Evolutionary conservation across 2,888 invertebrate species (phyloP).

Genomic region (Thumatha senex): DNA sequence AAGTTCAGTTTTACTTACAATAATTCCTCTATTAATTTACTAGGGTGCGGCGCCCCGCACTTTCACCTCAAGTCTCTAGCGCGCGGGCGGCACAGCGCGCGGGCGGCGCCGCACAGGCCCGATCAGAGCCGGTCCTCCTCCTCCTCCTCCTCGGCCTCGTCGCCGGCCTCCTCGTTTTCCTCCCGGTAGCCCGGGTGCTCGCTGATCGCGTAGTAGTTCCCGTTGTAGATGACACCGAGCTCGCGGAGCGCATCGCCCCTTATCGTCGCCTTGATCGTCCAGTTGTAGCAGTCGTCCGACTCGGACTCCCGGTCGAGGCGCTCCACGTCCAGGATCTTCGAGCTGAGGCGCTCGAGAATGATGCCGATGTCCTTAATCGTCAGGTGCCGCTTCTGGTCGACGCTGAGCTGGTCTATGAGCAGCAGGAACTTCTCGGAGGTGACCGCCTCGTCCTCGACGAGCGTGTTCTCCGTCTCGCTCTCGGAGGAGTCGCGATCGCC

Average conservation of each 20-base stretch:
- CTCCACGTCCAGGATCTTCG: slow-evolving; percentile 97
- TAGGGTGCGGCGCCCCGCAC: slow-evolving; percentile 62
- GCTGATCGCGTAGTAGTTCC: slow-evolving; percentile 97
- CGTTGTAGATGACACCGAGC: slow-evolving; percentile 96
- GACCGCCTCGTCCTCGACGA: slow-evolving; percentile 95
- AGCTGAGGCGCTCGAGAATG: slow-evolving; percentile 95
- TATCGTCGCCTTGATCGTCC: slow-evolving; percentile 98
- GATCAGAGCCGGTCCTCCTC: slow-evolving; percentile 88
- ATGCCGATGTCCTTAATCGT: slow-evolving; percentile 98
- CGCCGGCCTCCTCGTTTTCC: slow-evolving; percentile 93
- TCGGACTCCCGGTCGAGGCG: slow-evolving; percentile 95
- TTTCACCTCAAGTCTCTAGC: slow-evolving; percentile 74
- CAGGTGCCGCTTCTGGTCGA: slow-evolving; percentile 95
- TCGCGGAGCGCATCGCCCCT: slow-evolving; percentile 95
- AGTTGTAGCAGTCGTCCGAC: slow-evolving; percentile 97
- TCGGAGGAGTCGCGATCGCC: slow-evolving; percentile 94
- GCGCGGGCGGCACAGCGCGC: slow-evolving; percentile 70
- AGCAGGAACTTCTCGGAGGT: slow-evolving; percentile 96
- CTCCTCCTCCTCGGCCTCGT: slow-evolving; percentile 93
- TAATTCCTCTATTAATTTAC: slow-evolving; percentile 76
- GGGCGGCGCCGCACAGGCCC: slow-evolving; percentile 80
- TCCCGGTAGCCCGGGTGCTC: slow-evolving; percentile 97
- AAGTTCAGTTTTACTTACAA: slow-evolving; percentile 78
- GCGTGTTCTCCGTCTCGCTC: slow-evolving; percentile 96
- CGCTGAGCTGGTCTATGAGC: slow-evolving; percentile 95